These are phyloP conservation scores for Acomys russatus DNA, from an alignment of 2,797 vertebrate genomes.

Conservation along the genomic window DNA sequence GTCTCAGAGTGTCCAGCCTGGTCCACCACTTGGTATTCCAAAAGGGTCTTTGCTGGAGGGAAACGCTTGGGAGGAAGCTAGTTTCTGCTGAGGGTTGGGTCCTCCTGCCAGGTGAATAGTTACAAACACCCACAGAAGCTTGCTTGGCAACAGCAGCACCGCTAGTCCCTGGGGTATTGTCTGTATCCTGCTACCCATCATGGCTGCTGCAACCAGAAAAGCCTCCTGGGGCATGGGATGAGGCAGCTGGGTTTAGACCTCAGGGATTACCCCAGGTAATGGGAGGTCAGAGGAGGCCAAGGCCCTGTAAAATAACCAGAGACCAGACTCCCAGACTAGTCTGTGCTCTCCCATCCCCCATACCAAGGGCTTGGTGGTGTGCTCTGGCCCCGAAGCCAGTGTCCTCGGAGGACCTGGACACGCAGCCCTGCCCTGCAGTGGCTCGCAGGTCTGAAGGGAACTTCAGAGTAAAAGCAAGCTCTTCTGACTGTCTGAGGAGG, in stretches of 20 bases:
- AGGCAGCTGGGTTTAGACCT: neutral
- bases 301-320: constrained; percentile 54
- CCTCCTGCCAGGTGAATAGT: constrained; percentile 66
- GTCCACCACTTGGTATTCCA: neutral
- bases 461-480: neutral
- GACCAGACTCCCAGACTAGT: neutral
- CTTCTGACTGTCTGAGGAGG: neutral
- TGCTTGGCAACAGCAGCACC: constrained; percentile 71
- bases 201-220: neutral
- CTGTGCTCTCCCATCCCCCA: neutral
- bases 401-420: constrained; percentile 74
- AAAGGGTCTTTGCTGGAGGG: neutral
- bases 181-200: rapidly evolving
- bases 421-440: neutral
- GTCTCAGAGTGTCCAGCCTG: neutral
- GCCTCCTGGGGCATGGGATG: constrained; percentile 19
- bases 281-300: constrained; percentile 50
- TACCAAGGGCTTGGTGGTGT: constrained; percentile 24
- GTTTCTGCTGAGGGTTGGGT: neutral
- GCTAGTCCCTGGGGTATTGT: constrained; percentile 42
- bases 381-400: constrained; percentile 13
- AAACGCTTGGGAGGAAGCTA: neutral
- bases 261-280: neutral
- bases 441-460: constrained; percentile 17
- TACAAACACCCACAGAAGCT: constrained; percentile 69